phyloP scores from a whole-genome alignment of 2,113 vertebrate species.

The Dasyprocta punctata region DNA sequence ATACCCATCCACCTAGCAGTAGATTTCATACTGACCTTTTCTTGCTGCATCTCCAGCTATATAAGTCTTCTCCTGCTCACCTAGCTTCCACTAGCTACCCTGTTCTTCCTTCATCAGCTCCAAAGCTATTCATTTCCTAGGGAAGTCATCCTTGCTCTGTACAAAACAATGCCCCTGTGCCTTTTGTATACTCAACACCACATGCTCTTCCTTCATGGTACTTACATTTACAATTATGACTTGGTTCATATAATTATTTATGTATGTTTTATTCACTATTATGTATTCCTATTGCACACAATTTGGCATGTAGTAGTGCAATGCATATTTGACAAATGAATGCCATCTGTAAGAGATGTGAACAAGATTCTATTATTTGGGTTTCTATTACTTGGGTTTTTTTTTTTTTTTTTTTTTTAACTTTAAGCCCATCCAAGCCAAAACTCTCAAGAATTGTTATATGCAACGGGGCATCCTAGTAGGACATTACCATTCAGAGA shows the following conservation, averaged over 20 bases:
- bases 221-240: background rate
- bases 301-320: background rate
- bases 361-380: background rate
- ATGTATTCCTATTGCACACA: background rate
- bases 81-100: background rate
- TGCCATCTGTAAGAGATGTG: background rate
- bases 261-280: background rate
- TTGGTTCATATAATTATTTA: background rate
- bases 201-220: background rate
- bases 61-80: background rate
- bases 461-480: background rate
- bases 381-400: no score
- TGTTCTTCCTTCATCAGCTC: background rate
- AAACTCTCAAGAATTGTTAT: conserved; percentile 8
- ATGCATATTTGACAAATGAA: conserved; percentile 36
- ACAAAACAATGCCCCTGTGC: background rate
- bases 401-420: background rate
- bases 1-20: background rate
- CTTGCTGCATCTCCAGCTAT: background rate
- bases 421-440: conserved; percentile 3
- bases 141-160: background rate
- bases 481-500: background rate
- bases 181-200: background rate
- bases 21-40: background rate
- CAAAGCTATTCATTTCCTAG: background rate